A percentile compares a stretch with the other conserved stretches of the same genome.
Conservation (phyloP, 2,888 invertebrate genomes). For the Endomychus coccineus region DNA sequence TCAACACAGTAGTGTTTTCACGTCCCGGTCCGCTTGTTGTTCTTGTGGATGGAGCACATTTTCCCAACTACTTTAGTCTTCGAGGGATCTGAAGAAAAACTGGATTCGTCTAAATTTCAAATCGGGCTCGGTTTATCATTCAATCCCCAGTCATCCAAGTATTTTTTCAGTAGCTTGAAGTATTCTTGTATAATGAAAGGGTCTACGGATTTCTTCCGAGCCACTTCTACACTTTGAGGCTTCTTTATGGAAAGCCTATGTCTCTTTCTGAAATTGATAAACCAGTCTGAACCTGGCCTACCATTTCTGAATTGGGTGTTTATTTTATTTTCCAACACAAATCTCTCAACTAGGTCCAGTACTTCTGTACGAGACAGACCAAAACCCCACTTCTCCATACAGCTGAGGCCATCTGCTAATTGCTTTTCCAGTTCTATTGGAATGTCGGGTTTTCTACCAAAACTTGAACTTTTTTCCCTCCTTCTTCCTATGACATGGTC, state of each 20-base stretch:
- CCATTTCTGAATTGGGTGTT: slow-evolving; percentile 29
- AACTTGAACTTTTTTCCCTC: slow-evolving; percentile 16
- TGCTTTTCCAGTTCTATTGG: slow-evolving; percentile 23
- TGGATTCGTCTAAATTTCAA: slow-evolving; percentile 22
- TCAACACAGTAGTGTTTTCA: slow-evolving; percentile 32
- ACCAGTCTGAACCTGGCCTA: slow-evolving; percentile 29
- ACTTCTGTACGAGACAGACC: slow-evolving; percentile 28
- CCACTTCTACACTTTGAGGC: slow-evolving; percentile 28
- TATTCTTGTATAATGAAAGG: slow-evolving; percentile 4
- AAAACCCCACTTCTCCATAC: slow-evolving; percentile 28
- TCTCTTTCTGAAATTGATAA: slow-evolving; percentile 26
- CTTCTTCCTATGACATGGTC: slow-evolving; percentile 18
- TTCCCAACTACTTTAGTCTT: slow-evolving; percentile 18
- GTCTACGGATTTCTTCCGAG: slow-evolving; percentile 2
- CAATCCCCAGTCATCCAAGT: slow-evolving; percentile 8
- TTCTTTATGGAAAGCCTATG: slow-evolving; percentile 30
- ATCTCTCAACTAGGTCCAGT: slow-evolving; percentile 25
- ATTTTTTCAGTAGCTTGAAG: slow-evolving; percentile 8
- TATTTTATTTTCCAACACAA: slow-evolving; percentile 23
- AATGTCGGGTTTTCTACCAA: slow-evolving; percentile 24
- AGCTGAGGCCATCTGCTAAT: slow-evolving; percentile 23
- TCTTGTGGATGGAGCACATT: slow-evolving; percentile 18
- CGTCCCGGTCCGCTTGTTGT: slow-evolving; percentile 27
- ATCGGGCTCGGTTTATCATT: slow-evolving; percentile 11
- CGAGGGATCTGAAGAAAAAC: slow-evolving; percentile 15